Evolutionary conservation across 2,888 invertebrate species (phyloP), one percentile per base, ranked within the genome.

Genomic region (Gymnoscelis rufifasciata): DNA sequence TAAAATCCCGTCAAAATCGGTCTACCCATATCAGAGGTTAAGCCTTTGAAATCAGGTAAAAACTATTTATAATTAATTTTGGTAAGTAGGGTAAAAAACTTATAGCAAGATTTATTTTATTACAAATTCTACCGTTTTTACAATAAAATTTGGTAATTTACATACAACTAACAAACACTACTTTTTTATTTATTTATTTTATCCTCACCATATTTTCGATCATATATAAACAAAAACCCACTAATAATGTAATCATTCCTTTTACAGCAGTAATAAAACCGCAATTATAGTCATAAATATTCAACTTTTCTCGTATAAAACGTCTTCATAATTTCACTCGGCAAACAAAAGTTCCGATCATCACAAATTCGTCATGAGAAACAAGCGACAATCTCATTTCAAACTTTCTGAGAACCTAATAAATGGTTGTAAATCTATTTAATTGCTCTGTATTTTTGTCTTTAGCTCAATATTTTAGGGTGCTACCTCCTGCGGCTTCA

Each of bases 391-490:
- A 57, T 43, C 43, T 47, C 62, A 61, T 60, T 68, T 64, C 68
- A 62, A 53, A 54, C 63, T 45, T 86, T 86, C 86, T 62, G 26
- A 59, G 83, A 83, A 86, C 61, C 47, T 64, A 56, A 63, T 55
- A 63, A 62, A 68, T 60, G 67, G 83, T 79, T 84, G 77, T 88
- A 88, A 88, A 88, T 88, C 83, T 82, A 74, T 68, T 80, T 82
- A 82, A 84, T 81, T 78, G 78, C 81, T 68, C 61, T 13, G 27
- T 42, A 65, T 71, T 48, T 74, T 75, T 76, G 71, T 74, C 74
- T 75, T 70, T 69, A 29, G 33, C 63, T 65, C 60, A 68, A 74
- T 68, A 72, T 78, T 78, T 78, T 72, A 74, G 79, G 83, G 66
- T 73, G 74, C 77, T 78, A 66, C 84, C 86, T 83, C 84, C 87